Evolutionary conservation across 2,113 vertebrate species (phyloP), one percentile per base, ranked within the genome.

Genomic region (Hemibates koningsi): DNA sequence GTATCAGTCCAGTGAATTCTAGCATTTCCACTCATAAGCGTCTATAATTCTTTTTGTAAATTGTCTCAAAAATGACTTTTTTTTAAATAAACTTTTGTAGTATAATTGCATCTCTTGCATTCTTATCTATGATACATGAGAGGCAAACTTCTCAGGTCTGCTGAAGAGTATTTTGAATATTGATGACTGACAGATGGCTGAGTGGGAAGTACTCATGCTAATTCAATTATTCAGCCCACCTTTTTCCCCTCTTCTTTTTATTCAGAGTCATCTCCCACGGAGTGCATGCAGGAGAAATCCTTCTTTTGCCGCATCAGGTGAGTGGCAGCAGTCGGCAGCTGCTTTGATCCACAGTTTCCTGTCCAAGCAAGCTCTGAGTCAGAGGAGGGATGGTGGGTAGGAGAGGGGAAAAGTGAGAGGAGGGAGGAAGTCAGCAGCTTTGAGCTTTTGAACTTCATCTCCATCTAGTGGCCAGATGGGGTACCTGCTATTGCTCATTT

Each of bases 251-350:
- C 13, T 79, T 41, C 21, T 36, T 54, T 82, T 45, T 78, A 41
- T 90, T 43, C 59, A 99, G 98, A 98, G 87, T 97, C 97, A 10
- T 97, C 97, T 81, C 95, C 97, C 56, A 97, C 97, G 17, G 98
- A 99, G 34, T 98, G 97, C 95, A 96, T 98, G 96, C 98, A 98
- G 94, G 98, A 99, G 95, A 99, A 99, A 43, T 98, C 98, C n/a
- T 99, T 99, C 95, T 99, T 99, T 87, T 99, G 99, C 93, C 98
- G 98, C 10, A 97, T 99, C 94, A 98, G 98, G 99, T 99, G 93
- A 97, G 97, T 89, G 57, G 43, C 61, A 57, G 43, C 6, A 21
- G 27, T 29, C 5, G 2, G 16, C 6, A 12, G 29, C 57, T 84
- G 68, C 36, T 85, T 34, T 91, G 63, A 93, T 71, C 73, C 59